Evolutionary conservation across 2,113 vertebrate species (phyloP).

Genomic region (Ahaetulla prasina): DNA sequence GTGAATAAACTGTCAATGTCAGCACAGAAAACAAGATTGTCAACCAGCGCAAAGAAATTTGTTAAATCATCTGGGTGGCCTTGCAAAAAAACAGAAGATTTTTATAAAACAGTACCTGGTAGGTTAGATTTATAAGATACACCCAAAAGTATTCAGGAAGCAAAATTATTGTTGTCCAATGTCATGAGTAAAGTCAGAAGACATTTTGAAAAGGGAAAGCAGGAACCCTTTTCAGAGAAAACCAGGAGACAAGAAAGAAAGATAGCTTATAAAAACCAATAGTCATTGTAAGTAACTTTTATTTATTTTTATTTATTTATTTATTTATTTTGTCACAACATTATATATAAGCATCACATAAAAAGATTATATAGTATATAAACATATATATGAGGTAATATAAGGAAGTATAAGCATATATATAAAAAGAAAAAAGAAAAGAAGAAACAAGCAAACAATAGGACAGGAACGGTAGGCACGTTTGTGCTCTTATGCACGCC

Average conservation of each 20-base stretch:
- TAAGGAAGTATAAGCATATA: too few species aligned
- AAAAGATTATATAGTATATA: too few species aligned
- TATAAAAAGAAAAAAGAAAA: too few species aligned
- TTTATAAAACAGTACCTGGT: background rate
- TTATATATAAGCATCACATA: too few species aligned
- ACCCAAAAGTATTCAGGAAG: background rate
- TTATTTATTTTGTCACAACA: too few species aligned
- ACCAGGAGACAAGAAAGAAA: background rate
- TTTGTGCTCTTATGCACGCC: too few species aligned
- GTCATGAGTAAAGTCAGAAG: background rate
- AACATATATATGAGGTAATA: too few species aligned
- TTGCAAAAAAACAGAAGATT: background rate
- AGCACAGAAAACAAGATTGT: background rate
- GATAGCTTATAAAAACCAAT: background rate
- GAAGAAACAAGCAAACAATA: too few species aligned
- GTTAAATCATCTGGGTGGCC: background rate
- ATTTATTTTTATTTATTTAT: background rate
- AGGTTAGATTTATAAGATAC: background rate
- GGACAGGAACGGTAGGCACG: too few species aligned
- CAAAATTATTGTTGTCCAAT: background rate
- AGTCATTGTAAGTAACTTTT: background rate
- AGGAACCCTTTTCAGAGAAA: background rate
- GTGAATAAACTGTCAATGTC: background rate
- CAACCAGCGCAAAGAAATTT: background rate
- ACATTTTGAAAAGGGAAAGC: background rate